Conservation (phyloP, 2,113 vertebrate species). For the Puma concolor region DNA sequence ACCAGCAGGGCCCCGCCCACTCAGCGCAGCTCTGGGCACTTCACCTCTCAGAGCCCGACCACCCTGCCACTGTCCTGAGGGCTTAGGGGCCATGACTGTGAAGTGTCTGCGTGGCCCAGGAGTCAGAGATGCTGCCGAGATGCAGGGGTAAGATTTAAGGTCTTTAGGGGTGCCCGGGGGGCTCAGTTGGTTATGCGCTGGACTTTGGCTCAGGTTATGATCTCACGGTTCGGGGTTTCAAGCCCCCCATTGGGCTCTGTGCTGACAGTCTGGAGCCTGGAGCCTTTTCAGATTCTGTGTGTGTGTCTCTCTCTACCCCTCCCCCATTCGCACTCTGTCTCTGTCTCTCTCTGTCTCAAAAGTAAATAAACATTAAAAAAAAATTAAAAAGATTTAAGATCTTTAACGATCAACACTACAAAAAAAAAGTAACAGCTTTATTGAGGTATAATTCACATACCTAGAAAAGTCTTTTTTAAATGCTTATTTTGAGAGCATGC, state of each 20-base stretch:
- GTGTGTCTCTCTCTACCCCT: too few relatives aligned
- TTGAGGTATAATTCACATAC: not conserved
- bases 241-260: too few relatives aligned
- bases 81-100: not conserved
- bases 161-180: not conserved
- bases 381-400: not conserved
- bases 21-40: not conserved
- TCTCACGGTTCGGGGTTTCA: too few relatives aligned
- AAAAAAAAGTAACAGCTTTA: not conserved
- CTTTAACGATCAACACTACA: not conserved
- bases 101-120: not conserved
- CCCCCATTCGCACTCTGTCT: too few relatives aligned
- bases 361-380: too few relatives aligned
- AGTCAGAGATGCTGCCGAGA: not conserved
- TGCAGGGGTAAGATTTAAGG: not conserved
- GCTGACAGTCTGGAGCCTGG: too few relatives aligned
- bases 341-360: too few relatives aligned
- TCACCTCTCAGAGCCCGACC: not conserved
- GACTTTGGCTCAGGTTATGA: too few relatives aligned
- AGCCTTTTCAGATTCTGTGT: too few relatives aligned
- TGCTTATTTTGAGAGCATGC: too few relatives aligned
- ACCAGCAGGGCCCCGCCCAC: not conserved
- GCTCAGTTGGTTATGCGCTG: too few relatives aligned
- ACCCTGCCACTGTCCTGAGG: not conserved
- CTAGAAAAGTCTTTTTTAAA: not conserved